Base-by-base conservation (phyloP, 2,888 invertebrate species). In the Aphrophora alni region DNA sequence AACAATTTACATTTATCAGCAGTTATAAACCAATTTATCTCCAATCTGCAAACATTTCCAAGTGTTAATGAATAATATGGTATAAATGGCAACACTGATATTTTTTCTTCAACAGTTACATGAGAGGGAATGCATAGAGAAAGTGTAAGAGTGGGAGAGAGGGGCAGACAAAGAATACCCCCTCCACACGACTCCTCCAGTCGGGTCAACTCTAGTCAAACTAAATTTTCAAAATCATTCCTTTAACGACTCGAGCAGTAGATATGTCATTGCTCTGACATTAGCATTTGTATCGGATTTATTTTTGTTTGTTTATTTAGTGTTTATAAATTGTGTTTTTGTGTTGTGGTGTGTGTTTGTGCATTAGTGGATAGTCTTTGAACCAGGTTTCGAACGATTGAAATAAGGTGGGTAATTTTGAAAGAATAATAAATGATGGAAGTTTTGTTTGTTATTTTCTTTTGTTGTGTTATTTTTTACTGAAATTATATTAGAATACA, bases 211-310 rank as follows among this genome's bases (percentile, higher is more conserved):
- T 33, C 33, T 33, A 33, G 33, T 33, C 33, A 33, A 59, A 21
- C 21, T 59, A n/a, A 59, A 59, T 59, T 59, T 59, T 59, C 59
- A 59, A 59, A 59, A 59, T 59, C 59, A 59, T 59, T 59, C 59
- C 59, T 4, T 14, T 7, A 59, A 59, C 59, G 59, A 59, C 59
- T 21, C 59, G 59, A 59, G n/a, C 21, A 2, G 59, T n/a, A 59
- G 59, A 59, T 8, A 59, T 59, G 59, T 59, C 59, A 21, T 4
- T 21, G n/a, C 59, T 21, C 21, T 59, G 59, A 59, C 59, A 21
- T 59, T 7, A 59, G 21, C 21, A 59, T 21, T 33, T 33, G 4
- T 12, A 21, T 44, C 44, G 14, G 5, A 14, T 59, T 59, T 59
- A 14, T n/a, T 59, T 59, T n/a, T 59, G 4, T 59, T 59, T 44